Percentiles rank a stretch among this genome's conserved stretches.
Conservation (phyloP, 2,797 vertebrate species). For the Urosaurus nigricauda region DNA sequence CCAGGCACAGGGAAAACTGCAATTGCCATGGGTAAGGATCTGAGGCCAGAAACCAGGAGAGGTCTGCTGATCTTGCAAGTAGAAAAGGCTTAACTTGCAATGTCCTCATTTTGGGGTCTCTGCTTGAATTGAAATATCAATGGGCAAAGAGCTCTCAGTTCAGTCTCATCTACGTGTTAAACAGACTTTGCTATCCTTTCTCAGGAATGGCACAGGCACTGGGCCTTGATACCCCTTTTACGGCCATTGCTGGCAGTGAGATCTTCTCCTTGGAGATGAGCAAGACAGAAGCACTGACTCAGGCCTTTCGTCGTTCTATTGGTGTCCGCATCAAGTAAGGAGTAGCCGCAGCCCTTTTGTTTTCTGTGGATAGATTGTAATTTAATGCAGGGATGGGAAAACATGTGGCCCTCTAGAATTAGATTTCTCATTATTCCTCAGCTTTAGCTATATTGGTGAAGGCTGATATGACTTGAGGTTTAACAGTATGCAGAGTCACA, state of each 20-base stretch:
- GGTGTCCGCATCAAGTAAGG: conserved; percentile 94
- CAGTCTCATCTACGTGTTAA: neutral
- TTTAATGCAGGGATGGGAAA: neutral
- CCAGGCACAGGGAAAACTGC: conserved; percentile 95
- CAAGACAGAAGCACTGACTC: conserved; percentile 93
- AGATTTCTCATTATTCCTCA: neutral
- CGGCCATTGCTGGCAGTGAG: conserved; percentile 91
- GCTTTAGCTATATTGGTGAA: neutral
- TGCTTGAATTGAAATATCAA: neutral
- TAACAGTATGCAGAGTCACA: neutral
- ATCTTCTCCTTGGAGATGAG: conserved; percentile 97
- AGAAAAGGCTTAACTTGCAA: neutral
- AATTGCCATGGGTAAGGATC: conserved; percentile 90
- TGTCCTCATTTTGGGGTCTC: neutral
- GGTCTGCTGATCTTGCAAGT: neutral
- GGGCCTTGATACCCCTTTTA: conserved; percentile 91
- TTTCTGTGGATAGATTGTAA: neutral
- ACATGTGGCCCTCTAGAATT: neutral
- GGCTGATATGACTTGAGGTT: neutral
- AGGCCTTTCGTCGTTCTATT: conserved; percentile 93
- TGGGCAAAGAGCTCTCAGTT: neutral
- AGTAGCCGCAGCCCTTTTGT: neutral
- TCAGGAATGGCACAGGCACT: conserved; percentile 92
- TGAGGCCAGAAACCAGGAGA: neutral
- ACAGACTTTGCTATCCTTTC: neutral